These are phyloP conservation scores for Liodrosophila aerea DNA, from an alignment of 2,888 invertebrate genomes.

Conservation along the genomic window DNA sequence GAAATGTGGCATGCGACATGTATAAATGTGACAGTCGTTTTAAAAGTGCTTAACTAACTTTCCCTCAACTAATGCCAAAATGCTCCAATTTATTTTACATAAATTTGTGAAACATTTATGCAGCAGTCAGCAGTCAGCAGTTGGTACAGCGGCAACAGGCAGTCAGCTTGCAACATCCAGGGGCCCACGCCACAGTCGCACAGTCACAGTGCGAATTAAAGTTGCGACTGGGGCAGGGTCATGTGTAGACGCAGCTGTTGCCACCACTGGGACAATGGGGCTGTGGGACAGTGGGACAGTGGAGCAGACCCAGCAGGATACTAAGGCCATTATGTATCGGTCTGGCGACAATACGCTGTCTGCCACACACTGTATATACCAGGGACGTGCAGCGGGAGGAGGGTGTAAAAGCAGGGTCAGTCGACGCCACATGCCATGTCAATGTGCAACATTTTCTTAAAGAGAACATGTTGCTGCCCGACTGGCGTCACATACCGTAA, in stretches of 20 bases:
- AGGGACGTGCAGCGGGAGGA: neutral
- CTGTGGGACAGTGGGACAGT: conserved; percentile 10
- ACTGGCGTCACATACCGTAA: conserved; percentile 5
- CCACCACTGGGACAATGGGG: conserved; percentile 11
- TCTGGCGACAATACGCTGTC: conserved; percentile 56
- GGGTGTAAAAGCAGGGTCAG: neutral
- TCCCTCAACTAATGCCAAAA: conserved; percentile 17
- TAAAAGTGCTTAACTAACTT: conserved; percentile 14
- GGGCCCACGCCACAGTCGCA: neutral
- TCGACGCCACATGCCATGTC: conserved; percentile 29
- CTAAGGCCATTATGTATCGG: conserved; percentile 44
- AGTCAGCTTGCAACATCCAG: neutral
- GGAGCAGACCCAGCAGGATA: conserved; percentile 28
- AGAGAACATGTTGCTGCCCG: conserved; percentile 36
- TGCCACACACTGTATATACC: conserved; percentile 14
- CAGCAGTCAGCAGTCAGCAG: conserved; percentile 7
- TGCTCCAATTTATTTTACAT: conserved; percentile 10
- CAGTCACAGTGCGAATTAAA: conserved; percentile 19
- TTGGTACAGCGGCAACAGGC: too few species aligned
- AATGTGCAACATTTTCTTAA: conserved; percentile 44
- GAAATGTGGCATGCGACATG: neutral
- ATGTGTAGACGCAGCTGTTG: conserved; percentile 36
- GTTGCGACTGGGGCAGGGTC: conserved; percentile 1
- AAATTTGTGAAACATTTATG: conserved; percentile 27
- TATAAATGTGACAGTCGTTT: conserved; percentile 13